Base-by-base conservation (phyloP, 2,113 vertebrate genomes). In the Numida meleagris region DNA sequence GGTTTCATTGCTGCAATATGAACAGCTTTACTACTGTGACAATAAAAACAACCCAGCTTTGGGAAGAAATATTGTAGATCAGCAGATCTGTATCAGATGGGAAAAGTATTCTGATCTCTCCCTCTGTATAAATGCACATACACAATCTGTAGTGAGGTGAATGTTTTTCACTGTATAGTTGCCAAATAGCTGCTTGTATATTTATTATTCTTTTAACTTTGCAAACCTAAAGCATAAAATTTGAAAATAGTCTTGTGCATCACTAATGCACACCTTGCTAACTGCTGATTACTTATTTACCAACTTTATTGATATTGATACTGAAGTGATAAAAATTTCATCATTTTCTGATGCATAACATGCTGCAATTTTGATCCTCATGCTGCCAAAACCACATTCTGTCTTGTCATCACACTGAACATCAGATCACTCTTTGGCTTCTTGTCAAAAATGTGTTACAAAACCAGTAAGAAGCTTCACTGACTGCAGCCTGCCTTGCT, bases 311-410 rank as follows among this genome's bases (percentile, higher is more conserved):
- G 46, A 36, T 81, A n/a, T 27, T 81, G 68, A 75, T 57, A 76
- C 34, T 76, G 66, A 42, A 7, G 24, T 38, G 83, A 62, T 58
- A 82, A 78, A 72, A 78, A 89, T 82, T 75, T 78, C 11, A 63
- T 70, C 59, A 33, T 81, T 91, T 88, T 76, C 58, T 67, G 61
- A 36, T 74, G 46, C 20, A 18, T 89, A 50, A 45, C 19, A 50
- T 59, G 40, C 43, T 86, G 43, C 67, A 94, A 7, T 83, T 91
- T 90, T 84, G 82, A 71, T 79, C 57, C 63, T 93, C 31, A 42
- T 0, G 0, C 66, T 95, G 48, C 48, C 89, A 79, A 90, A 91
- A 9, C 8, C 34, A 58, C 27, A 55, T 73, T 84, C 71, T 48
- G 9, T 87, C 58, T 80, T 51, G 34, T 67, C 43, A 68, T 80